Evolutionary conservation across 2,888 invertebrate genomes (phyloP).

Genomic region (Macaria notata): DNA sequence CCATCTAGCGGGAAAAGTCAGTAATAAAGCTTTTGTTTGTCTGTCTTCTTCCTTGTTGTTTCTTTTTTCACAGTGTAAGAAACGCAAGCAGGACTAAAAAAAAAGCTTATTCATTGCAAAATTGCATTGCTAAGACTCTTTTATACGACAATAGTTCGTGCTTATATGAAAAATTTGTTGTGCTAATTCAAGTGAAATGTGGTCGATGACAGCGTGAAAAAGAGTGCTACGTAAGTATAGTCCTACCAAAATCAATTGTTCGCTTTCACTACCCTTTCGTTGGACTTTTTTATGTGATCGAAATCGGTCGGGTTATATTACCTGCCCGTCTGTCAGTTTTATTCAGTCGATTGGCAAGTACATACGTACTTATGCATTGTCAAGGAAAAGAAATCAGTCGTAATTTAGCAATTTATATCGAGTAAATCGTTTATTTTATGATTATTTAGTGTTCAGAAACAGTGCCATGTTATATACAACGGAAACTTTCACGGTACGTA

Average conservation of each 20-base stretch:
- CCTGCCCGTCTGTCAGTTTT: slow-evolving; percentile 40
- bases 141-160: slow-evolving; percentile 34
- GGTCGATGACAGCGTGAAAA: slow-evolving; percentile 78
- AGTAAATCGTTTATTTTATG: slow-evolving; percentile 59
- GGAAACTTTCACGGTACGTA: slow-evolving; percentile 52
- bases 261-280: slow-evolving; percentile 36
- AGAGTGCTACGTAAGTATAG: slow-evolving; percentile 77
- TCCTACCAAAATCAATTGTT: slow-evolving; percentile 48
- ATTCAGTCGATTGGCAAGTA: slow-evolving; percentile 44
- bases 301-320: slow-evolving; percentile 53
- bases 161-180: slow-evolving; percentile 44
- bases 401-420: slow-evolving; percentile 61
- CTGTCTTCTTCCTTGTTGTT: slow-evolving; percentile 58
- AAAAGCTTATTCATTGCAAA: slow-evolving; percentile 54
- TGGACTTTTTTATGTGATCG: slow-evolving; percentile 3
- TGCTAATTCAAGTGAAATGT: slow-evolving; percentile 70
- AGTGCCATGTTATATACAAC: slow-evolving; percentile 60
- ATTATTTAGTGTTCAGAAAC: slow-evolving; percentile 53
- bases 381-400: slow-evolving; percentile 59
- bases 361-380: slow-evolving; percentile 43
- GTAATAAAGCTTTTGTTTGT: slow-evolving; percentile 41
- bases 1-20: slow-evolving; percentile 51
- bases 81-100: slow-evolving; percentile 58
- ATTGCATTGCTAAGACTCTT: slow-evolving; percentile 45
- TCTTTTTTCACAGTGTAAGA: slow-evolving; percentile 61